Percentiles rank a stretch among this genome's conserved stretches.
Conservation (phyloP, 2,888 invertebrate species). For the Drosophila aldrichi region DNA sequence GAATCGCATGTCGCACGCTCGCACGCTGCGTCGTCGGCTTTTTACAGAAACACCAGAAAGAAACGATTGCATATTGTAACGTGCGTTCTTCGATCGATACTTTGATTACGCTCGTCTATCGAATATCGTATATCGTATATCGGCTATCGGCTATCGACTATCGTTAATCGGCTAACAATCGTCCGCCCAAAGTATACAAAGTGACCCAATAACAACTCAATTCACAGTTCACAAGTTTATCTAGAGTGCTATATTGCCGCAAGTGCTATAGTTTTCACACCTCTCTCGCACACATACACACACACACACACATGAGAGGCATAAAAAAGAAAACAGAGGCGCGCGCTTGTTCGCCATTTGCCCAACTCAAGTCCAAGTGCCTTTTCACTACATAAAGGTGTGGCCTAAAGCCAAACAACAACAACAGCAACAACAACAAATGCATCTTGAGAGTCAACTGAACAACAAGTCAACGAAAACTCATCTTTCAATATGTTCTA, state of each 20-base stretch:
- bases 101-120: constrained; percentile 10
- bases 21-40: constrained; percentile 47
- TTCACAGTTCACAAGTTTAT: constrained; percentile 26
- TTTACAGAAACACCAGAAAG: constrained; percentile 7
- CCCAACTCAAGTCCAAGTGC: constrained; percentile 45
- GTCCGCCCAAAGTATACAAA: constrained; percentile 19
- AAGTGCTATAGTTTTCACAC: constrained; percentile 56
- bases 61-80: constrained; percentile 31
- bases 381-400: constrained; percentile 76
- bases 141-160: constrained; percentile 4
- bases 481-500: constrained; percentile 57
- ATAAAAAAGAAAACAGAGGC: constrained; percentile 60
- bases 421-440: constrained; percentile 23
- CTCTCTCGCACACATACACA: constrained; percentile 18
- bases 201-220: constrained; percentile 33
- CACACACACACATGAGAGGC: constrained; percentile 32
- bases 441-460: constrained; percentile 20
- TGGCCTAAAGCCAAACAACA: constrained; percentile 58
- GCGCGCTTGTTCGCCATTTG: constrained; percentile 60
- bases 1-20: constrained; percentile 69
- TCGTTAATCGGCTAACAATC: constrained; percentile 17
- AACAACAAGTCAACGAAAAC: constrained; percentile 35
- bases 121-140: neutral
- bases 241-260: constrained; percentile 22
- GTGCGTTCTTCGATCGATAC: constrained; percentile 30